Evolutionary conservation across 2,888 invertebrate species (phyloP), one percentile per base, ranked within the genome.

Genomic region (Erebia epiphron): DNA sequence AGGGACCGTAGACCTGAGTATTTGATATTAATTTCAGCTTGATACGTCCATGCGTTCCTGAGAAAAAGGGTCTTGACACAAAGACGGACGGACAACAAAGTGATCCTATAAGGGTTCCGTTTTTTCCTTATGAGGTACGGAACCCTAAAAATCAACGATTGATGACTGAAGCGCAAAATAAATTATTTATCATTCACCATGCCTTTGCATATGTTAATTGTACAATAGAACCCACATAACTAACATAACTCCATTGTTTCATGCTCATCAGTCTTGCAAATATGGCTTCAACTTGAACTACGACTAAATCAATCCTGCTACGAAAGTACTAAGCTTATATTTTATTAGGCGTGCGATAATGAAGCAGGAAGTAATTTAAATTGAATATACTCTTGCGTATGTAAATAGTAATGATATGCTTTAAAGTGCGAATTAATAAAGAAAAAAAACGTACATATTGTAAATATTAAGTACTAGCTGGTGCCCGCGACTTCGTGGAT

Each of bases 321-420:
- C 14, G 35, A 62, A 67, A 54, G 41, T 46, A 16, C 11, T 43
- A 50, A 67, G 18, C 52, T 41, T 57, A 68, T 11, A 18, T 52
- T 16, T 67, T 21, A 50, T 46, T 63, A 16, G 16, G 50, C 50
- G 26, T 57, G 70, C 58, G 13, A 10, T 61, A 68, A 70, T 56
- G 50, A 58, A 72, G 35, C 63, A 72, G 72, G 72, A 74, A 68
- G 63, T 67, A 14, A 70, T 68, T 70, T 72, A 58, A 74, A 74
- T 72, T 65, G 56, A 71, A 71, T 71, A 63, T 35, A 14, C 46
- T 52, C 61, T 35, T 43, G 68, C 50, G 56, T 35, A 4, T 41
- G 7, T 41, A 26, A 43, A 56, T 41, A 26, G 21, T 43, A 54
- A 66, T 68, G 60, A 35, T 69, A 46, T 66, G 18, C 66, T 21